Evolutionary conservation across 1,140 invertebrate species (phyloP).

Genomic region (Aphelenchoides fujianensis): DNA sequence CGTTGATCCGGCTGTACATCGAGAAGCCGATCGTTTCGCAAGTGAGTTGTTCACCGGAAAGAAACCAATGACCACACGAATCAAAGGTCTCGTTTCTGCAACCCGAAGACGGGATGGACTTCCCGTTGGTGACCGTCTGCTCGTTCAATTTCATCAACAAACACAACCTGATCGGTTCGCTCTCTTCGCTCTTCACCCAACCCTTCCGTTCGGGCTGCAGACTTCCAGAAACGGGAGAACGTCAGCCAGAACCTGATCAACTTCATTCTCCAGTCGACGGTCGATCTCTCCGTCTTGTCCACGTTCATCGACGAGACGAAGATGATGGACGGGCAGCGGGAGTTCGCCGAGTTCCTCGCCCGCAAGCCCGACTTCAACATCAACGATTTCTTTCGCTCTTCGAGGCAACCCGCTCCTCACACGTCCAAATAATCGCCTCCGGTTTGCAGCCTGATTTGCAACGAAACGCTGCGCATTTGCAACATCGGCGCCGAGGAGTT

Average conservation of each 20-base stretch:
- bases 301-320: conserved; percentile 13
- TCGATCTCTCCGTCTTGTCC: conserved; percentile 10
- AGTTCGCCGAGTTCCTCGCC: conserved; percentile 34
- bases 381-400: conserved; percentile 48
- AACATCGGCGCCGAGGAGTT: conserved; percentile 53
- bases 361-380: conserved; percentile 49
- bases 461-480: conserved; percentile 51
- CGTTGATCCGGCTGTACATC: conserved; percentile 36
- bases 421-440: not conserved
- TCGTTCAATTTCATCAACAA: conserved; percentile 50
- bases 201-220: not conserved
- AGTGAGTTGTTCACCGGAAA: conserved; percentile 24
- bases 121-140: conserved; percentile 55
- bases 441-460: conserved; percentile 33
- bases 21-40: conserved; percentile 57
- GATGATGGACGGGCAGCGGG: conserved; percentile 17
- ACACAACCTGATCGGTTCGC: conserved; percentile 12
- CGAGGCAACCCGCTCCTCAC: too few species aligned
- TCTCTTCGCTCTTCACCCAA: not conserved
- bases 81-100: conserved; percentile 49
- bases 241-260: not conserved
- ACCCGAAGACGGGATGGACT: conserved; percentile 50
- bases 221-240: conserved; percentile 7
- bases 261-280: conserved; percentile 34
- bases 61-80: too few species aligned